Evolutionary conservation across 2,797 vertebrate genomes (phyloP).

Genomic region (Falco novaeseelandiae): DNA sequence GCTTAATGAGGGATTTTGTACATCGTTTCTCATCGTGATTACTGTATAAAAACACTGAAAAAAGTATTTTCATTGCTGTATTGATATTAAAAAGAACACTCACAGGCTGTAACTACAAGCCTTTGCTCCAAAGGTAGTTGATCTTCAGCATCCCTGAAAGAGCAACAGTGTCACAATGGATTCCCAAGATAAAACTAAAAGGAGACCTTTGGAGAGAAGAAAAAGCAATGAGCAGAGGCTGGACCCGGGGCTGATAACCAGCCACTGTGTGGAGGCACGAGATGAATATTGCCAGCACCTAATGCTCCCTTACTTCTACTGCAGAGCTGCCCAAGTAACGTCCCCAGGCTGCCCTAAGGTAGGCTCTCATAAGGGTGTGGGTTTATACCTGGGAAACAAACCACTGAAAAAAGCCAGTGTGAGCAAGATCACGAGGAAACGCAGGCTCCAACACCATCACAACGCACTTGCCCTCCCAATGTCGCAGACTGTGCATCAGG

Average conservation of each 20-base stretch:
- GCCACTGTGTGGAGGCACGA: neutral
- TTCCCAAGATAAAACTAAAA: neutral
- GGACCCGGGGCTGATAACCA: neutral
- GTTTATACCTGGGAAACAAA: neutral
- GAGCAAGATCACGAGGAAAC: neutral
- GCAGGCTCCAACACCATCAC: neutral
- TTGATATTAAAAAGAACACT: neutral
- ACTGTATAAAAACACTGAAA: neutral
- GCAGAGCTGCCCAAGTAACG: neutral
- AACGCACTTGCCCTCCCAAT: neutral
- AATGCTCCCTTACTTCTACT: neutral
- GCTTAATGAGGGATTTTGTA: neutral
- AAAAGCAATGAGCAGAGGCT: neutral
- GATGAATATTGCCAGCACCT: neutral
- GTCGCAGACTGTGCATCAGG: neutral
- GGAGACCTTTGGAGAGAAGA: accelerated
- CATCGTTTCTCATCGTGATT: accelerated
- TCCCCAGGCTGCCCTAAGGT: neutral
- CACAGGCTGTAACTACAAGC: neutral
- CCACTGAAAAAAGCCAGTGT: accelerated
- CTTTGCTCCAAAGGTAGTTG: no score
- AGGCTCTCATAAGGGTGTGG: neutral
- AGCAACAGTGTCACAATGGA: neutral
- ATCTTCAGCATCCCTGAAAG: neutral
- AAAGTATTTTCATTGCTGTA: neutral